Evolutionary conservation across 37 sponge, comb jelly and placozoan species (phyloP), one percentile per base, ranked within the genome.

Genomic region (Mnemiopsis leidyi): DNA sequence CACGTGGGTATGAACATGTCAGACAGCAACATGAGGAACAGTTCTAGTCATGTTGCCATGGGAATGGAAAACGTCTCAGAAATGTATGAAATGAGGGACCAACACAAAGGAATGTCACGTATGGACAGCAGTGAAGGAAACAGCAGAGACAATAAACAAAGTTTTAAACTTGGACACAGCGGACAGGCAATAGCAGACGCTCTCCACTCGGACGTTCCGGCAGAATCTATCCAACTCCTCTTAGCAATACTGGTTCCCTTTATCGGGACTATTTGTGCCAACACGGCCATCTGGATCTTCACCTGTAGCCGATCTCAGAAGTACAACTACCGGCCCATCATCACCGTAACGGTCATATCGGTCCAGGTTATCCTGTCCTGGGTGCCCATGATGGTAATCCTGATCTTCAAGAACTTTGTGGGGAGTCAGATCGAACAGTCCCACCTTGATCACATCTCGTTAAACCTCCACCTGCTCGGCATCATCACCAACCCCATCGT

Each of bases 401-500:
- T 71, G 30, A 71, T 71, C 25, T 28, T 71, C 30, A 71, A 71
- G n/a, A 5, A 48, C 61, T 48, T 48, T 13, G 61, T 18, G 13
- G 61, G 61, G 13, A 48, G 13, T 13, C 61, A 48, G 13, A 13
- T 18, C 61, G 13, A 48, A 48, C 61, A 48, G 13, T 48, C 61
- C 61, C 61, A 48, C 61, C 75, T 71, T 3, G 75, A 71, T 5
- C 75, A 71, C n/a, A 5, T 71, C 7, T 71, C 75, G n/a, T 25
- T 71, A 5, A 71, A 71, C 75, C 75, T 71, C 21, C 75, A 71
- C 30, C 75, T 71, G n/a, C 30, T 71, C 21, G 25, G 75, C 2
- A 71, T 71, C 25, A 71, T 28, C 75, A 71, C 75, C 75, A 71
- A 71, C 75, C 75, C 75, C 75, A n/a, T 71, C 3, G 75, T 71